Evolutionary conservation across 2,888 invertebrate genomes (phyloP), one percentile per base, ranked within the genome.

Genomic region (Morpho achilles): DNA sequence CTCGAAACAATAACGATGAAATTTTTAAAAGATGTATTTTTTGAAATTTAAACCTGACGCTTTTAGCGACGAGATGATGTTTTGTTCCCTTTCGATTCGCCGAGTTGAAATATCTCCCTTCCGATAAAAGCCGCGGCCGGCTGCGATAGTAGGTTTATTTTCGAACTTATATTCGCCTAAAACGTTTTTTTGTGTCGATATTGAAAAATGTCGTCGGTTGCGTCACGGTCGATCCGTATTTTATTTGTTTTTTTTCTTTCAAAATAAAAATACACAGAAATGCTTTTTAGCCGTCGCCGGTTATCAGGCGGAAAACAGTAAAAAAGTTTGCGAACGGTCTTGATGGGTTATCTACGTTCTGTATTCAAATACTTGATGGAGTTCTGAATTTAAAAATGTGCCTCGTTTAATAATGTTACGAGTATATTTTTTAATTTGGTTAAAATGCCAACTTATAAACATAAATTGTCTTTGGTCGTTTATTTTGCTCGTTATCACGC

Each of bases 251-350:
- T 76, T 76, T 79, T 75, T 75, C 74, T 71, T 70, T 53, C 50
- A 32, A 50, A 56, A 56, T 50, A 63, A 67, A 69, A 69, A 73
- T 81, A 90, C 90, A 90, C 87, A 82, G 87, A 88, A 89, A 90
- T 82, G 90, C 90, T 90, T 82, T 89, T 88, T 87, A 86, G 79
- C 77, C 75, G 81, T 77, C 81, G 78, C 67, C 75, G 75, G 80
- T 87, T 89, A 89, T 87, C 89, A 79, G 69, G 70, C 71, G 73
- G 71, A 74, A 75, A 76, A 74, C 76, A 69, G 71, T 70, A 77
- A 81, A 84, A 80, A 80, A 74, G 70, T 72, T 75, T 67, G 78
- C 79, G 67, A 72, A 72, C 67, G 68, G 67, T 59, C 73, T 72
- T 72, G 71, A 72, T 63, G 67, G 60, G 62, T 64, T 69, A 64